Evolutionary conservation across 2,888 invertebrate genomes (phyloP).

Genomic region (Doris montereyensis): DNA sequence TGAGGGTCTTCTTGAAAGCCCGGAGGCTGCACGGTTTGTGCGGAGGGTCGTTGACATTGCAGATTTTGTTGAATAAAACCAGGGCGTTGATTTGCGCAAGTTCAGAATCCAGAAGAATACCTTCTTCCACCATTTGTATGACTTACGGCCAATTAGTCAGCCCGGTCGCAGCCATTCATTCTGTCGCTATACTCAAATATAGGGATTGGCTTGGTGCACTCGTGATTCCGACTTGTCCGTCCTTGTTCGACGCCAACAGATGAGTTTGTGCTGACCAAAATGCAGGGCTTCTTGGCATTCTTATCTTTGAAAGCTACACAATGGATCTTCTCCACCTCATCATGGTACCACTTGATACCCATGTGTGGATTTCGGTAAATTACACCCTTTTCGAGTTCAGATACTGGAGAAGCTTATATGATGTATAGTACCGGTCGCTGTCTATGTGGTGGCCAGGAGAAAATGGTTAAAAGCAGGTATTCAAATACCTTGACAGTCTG

Average conservation of each 20-base stretch:
- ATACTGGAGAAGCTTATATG: background rate
- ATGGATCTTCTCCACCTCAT: background rate
- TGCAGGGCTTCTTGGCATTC: background rate
- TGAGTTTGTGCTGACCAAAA: background rate
- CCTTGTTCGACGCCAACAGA: too few species aligned
- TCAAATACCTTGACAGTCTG: too few species aligned
- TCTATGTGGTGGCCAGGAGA: constrained; percentile 2
- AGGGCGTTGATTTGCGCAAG: background rate
- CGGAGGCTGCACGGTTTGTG: background rate
- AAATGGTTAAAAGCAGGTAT: too few species aligned
- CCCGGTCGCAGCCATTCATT: constrained; percentile 7
- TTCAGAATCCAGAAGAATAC: constrained; percentile 1
- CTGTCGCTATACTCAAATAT: background rate
- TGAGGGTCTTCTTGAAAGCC: too few species aligned
- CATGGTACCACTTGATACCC: background rate
- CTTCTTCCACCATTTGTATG: background rate
- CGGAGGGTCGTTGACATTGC: background rate
- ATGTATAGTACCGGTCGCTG: background rate
- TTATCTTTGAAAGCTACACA: constrained; percentile 2
- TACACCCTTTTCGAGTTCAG: background rate
- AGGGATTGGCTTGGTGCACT: background rate
- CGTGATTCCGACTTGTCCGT: background rate
- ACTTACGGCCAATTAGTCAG: background rate
- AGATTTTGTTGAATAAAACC: background rate
- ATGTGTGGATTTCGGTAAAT: background rate